Evolutionary conservation across 2,797 vertebrate species (phyloP), one percentile per base, ranked within the genome.

Genomic region (Chloroceryle inda): DNA sequence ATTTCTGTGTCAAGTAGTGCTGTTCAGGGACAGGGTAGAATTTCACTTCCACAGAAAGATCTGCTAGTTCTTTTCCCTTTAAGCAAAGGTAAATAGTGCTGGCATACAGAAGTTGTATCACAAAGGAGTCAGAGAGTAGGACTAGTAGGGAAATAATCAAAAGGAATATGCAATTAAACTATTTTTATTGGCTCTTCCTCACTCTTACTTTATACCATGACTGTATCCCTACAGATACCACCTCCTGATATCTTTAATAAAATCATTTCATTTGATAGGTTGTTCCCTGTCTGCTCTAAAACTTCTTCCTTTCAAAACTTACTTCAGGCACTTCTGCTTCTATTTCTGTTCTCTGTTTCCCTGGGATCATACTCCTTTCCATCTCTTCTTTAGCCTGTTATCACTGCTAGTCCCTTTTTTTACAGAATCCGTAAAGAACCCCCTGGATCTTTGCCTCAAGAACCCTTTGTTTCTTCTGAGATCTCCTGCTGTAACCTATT

Each of bases 251-350:
- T 22, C 35, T 85, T 89, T 85, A 95, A 88, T 85, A 73, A 73
- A 77, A 89, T 77, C 44, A 37, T 9, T 89, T 80, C 4, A n/a
- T 88, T 85, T 85, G 44, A 74, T 82, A 89, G 47, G 45, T 63
- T 77, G 49, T 89, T 94, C 68, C 33, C 24, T 63, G 14, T 67
- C 72, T 82, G n/a, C 64, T 42, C 33, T 74, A 77, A 77, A 95
- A 37, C 31, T 82, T 92, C 40, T 80, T 20, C n/a, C 44, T 91
- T 90, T 94, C 50, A 77, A 92, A 94, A 83, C 40, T 56, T 88
- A 16, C 21, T 22, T 69, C 26, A 18, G 66, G 50, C 50, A 76
- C n/a, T 12, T 83, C 77, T 85, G 66, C 31, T 94, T 94, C 82
- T 89, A 20, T 92, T 94, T 88, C 72, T 95, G 21, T 83, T 92